Base-by-base conservation (phyloP, 1,140 invertebrate species). In the Sogatella furcifera region DNA sequence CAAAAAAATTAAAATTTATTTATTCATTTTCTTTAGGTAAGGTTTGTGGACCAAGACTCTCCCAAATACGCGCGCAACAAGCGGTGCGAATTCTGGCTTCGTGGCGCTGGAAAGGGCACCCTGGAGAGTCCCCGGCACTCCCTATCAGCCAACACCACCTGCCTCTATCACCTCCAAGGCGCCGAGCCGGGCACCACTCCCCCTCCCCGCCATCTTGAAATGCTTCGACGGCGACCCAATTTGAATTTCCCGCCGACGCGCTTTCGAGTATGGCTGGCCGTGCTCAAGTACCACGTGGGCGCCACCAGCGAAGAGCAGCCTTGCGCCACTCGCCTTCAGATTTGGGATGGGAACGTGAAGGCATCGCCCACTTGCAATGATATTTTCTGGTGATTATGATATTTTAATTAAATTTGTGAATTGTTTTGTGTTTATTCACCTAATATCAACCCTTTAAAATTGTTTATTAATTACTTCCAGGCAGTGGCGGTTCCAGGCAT, bases 41-140 rank as follows among this genome's bases (percentile, higher is more conserved):
- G 84, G 69, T 90, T 90, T 66, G 87, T 91, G 14, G 87, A 90
- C 70, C 80, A 82, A 44, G 84, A 89, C 67, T 86, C 86, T 11
- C 84, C 86, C 8, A 84, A 84, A 9, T 91, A 87, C 70, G 82
- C 87, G 1, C 84, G 84, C 67, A 88, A 87, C 65, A 90, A 92
- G 68, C 82, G 84, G 2, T 94, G 90, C 69, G 89, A 92, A 69
- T 93, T 92, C 68, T 90, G 88, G 84, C 79, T 92, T 60, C 79
- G 86, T 56, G 88, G 89, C 0, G 84, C 84, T 0, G 83, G 84
- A 0, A 82, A 84, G 14, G 90, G 90, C 11, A 74, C 89, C 6
- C 70, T 93, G 2, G 83, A 88, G 60, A 90, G 85, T 63, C 90
- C 90, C 0, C 76, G 82, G 31, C 89, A 92, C 69, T 90, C 89